phyloP scores from a whole-genome alignment of 2,797 vertebrate genomes.

The Sphenodon punctatus region DNA sequence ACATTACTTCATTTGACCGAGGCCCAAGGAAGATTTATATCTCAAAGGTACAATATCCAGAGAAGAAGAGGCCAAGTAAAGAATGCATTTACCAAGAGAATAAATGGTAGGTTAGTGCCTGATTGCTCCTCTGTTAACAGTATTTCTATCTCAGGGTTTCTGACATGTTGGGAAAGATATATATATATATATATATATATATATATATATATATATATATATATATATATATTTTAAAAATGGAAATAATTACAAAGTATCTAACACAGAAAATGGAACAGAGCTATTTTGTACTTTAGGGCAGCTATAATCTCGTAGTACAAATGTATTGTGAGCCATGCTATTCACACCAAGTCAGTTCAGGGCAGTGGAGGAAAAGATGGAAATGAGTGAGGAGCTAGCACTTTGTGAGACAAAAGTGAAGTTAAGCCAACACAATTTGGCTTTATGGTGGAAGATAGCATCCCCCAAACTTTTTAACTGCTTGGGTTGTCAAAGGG shows the following conservation, averaged over 20 bases:
- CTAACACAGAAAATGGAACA: not conserved
- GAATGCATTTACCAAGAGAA: slow-evolving; percentile 24
- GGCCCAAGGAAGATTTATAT: not conserved
- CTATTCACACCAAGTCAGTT: not conserved
- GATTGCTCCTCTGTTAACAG: not conserved
- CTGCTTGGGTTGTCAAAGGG: too few relatives aligned
- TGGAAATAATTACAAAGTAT: not conserved
- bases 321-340: not conserved
- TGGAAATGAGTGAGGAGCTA: too few relatives aligned
- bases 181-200: too few relatives aligned
- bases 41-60: not conserved
- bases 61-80: slow-evolving; percentile 12
- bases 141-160: slow-evolving; percentile 11
- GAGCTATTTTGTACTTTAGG: slow-evolving; percentile 23
- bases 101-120: slow-evolving; percentile 21
- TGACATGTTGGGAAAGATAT: slow-evolving; percentile 7
- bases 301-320: slow-evolving; percentile 26
- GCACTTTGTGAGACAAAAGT: too few relatives aligned
- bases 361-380: not conserved
- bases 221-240: too few relatives aligned
- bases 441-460: too few relatives aligned
- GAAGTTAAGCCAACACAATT: too few relatives aligned
- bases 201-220: too few relatives aligned
- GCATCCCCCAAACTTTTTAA: too few relatives aligned
- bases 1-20: slow-evolving; percentile 13